phyloP scores from a whole-genome alignment of 2,113 vertebrate species.

The Rhea pennata region DNA sequence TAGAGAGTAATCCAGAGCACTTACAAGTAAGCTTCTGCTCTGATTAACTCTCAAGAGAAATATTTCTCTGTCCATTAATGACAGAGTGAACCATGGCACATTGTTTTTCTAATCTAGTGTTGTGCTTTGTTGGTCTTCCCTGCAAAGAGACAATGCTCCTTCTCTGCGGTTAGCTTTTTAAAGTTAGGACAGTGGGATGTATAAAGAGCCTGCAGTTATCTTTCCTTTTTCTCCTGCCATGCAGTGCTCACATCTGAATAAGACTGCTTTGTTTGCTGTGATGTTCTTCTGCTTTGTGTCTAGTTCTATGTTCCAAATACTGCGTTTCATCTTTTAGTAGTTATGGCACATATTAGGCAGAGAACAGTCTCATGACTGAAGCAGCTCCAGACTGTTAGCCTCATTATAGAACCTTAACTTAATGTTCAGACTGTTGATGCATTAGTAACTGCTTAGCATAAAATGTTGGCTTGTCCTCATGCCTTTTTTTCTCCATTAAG shows the following conservation, averaged over 20 bases:
- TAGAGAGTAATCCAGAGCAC: background rate
- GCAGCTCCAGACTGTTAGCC: background rate
- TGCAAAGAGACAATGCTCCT: background rate
- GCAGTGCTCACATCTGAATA: background rate
- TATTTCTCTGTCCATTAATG: background rate
- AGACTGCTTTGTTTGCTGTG: background rate
- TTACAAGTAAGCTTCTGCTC: background rate
- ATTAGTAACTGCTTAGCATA: slow-evolving; percentile 13
- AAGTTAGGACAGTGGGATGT: background rate
- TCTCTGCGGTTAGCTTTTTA: background rate
- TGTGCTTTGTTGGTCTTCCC: background rate
- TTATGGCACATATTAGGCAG: slow-evolving; percentile 19
- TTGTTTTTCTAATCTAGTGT: background rate
- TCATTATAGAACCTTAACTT: slow-evolving; percentile 54
- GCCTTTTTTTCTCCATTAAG: background rate
- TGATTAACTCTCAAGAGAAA: background rate
- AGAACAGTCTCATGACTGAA: slow-evolving; percentile 36
- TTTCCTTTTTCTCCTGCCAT: background rate
- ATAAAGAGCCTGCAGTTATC: background rate
- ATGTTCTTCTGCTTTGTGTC: slow-evolving; percentile 18
- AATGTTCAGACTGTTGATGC: slow-evolving; percentile 17
- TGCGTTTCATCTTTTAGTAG: slow-evolving; percentile 36
- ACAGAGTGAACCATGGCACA: background rate
- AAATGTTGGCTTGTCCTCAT: slow-evolving; percentile 17
- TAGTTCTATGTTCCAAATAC: slow-evolving; percentile 6